phyloP scores from a whole-genome alignment of 2,113 vertebrate species.

The Ceyx margarethae region DNA sequence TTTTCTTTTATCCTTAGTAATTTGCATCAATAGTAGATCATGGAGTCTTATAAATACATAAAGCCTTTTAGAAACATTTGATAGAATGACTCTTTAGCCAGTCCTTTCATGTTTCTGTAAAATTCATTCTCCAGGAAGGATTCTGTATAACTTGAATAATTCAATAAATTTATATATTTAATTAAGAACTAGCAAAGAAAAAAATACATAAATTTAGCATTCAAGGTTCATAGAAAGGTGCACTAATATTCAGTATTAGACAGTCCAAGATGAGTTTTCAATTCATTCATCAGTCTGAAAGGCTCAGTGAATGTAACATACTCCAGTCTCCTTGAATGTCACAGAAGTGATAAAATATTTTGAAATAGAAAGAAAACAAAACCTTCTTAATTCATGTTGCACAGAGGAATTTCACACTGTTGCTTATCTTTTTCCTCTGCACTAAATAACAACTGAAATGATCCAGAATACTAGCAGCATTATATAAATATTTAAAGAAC shows the following conservation, averaged over 20 bases:
- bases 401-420: not conserved
- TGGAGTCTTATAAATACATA: conserved; percentile 65
- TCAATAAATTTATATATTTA: conserved; percentile 17
- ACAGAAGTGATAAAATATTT: not conserved
- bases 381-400: not conserved
- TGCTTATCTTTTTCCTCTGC: not conserved
- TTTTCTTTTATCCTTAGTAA: conserved; percentile 65
- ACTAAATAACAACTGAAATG: not conserved
- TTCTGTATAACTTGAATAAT: conserved; percentile 22
- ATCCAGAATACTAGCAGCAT: not conserved
- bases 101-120: conserved; percentile 40
- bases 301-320: conserved; percentile 3
- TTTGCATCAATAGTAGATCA: conserved; percentile 64
- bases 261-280: conserved; percentile 13
- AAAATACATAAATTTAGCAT: conserved; percentile 1
- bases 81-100: conserved; percentile 30
- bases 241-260: not conserved
- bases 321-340: not conserved
- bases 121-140: conserved; percentile 39
- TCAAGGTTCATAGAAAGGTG: conserved; percentile 8
- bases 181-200: conserved; percentile 4
- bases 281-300: conserved; percentile 2
- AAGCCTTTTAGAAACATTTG: conserved; percentile 68
- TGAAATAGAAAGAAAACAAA: not conserved
- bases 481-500: not conserved